Evolutionary conservation across 2,113 vertebrate genomes (phyloP), one percentile per base, ranked within the genome.

Genomic region (Trogon melanurus): DNA sequence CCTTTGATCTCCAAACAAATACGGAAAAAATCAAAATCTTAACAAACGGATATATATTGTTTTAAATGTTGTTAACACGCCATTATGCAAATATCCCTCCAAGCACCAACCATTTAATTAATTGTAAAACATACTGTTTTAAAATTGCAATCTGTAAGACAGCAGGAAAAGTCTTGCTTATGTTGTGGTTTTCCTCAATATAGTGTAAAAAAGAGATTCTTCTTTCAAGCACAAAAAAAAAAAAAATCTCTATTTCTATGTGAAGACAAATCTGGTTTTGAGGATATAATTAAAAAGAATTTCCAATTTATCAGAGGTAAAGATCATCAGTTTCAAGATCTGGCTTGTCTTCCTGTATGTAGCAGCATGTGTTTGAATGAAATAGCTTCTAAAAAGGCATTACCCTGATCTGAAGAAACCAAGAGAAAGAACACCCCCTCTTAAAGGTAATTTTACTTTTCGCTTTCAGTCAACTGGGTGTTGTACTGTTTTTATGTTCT

Each of bases 21-120:
- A 34, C 5, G 57, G 30, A 76, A 41, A 26, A 29, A 53, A 47
- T 13, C 11, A 53, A 70, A 65, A 45, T 17, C 18, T 54, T 45
- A 44, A n/a, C 62, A 57, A 14, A 11, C 47, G 13, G 17, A 23
- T 56, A 12, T 17, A 14, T 5, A 47, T 29, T 50, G 8, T 6
- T 89, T 7, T n/a, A 60, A 71, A 47, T 10, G 62, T 61, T 4
- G 41, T 26, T 41, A 29, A n/a, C 10, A 4, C n/a, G 36, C n/a
- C 45, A 5, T n/a, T 48, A 12, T 2, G 51, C 41, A 65, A 1
- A 1, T 10, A 62, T 5, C 17, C 2, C 3, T 85, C 38, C 29
- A 57, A 70, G 56, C 45, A 72, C 4, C 10, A 25, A 47, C 13
- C 9, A 69, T 12, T 50, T 69, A 2, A 41, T 21, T 45, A 79